A percentile compares a stretch with the other conserved stretches of the same genome.
Evolutionary conservation across 2,797 vertebrate species (phyloP).

Genomic region (Sebastes aleutianus): DNA sequence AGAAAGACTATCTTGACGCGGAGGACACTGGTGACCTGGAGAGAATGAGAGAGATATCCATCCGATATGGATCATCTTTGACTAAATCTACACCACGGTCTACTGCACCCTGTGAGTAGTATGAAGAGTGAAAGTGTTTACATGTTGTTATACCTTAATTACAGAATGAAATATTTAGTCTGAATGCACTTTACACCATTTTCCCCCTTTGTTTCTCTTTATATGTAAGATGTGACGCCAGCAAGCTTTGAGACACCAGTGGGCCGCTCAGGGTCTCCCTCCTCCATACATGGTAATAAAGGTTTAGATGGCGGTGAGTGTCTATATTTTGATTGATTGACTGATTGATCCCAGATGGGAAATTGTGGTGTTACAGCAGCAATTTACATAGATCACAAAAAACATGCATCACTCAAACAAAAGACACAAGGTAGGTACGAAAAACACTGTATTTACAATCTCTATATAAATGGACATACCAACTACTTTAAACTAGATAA

Average conservation of each 20-base stretch:
- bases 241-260: slow-evolving; percentile 96
- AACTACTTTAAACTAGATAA: no score
- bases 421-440: no score
- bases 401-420: no score
- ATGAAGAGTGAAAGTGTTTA: neutral
- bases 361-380: no score
- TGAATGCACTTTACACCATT: neutral
- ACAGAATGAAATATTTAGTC: neutral
- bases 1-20: slow-evolving; percentile 95
- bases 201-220: neutral
- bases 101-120: slow-evolving; percentile 88
- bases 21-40: slow-evolving; percentile 94
- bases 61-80: slow-evolving; percentile 91
- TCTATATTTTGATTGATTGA: neutral
- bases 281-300: slow-evolving; percentile 72
- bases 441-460: no score
- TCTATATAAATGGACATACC: no score
- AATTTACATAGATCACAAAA: no score
- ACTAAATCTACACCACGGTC: slow-evolving; percentile 87
- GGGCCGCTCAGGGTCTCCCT: slow-evolving; percentile 78
- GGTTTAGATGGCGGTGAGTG: slow-evolving; percentile 80
- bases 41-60: slow-evolving; percentile 95
- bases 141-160: neutral
- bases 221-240: slow-evolving; percentile 88
- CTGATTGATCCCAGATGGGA: no score